phyloP scores from a whole-genome alignment of 2,113 vertebrate genomes.

The Odontophorus gujanensis region DNA sequence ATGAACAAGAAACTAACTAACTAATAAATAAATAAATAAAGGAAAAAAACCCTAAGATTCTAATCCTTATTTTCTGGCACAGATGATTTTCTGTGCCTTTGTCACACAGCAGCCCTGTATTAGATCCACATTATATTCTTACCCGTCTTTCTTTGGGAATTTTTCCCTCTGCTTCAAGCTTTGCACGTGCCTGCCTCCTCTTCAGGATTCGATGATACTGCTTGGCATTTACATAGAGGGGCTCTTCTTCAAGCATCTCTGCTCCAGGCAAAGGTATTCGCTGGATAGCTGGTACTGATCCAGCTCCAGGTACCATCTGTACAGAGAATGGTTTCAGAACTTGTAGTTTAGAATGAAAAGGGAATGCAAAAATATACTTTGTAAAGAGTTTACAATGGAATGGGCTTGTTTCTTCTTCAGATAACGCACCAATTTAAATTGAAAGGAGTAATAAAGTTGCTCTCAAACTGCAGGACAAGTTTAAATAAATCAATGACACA shows the following conservation, averaged over 20 bases:
- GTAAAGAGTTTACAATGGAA: not conserved
- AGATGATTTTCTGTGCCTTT: not conserved
- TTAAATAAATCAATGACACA: not conserved
- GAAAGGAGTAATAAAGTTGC: not conserved
- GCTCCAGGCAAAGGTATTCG: conserved; percentile 95
- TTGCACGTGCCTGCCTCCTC: conserved; percentile 93
- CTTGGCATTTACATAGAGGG: conserved; percentile 97
- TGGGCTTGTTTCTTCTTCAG: not conserved
- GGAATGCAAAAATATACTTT: not conserved
- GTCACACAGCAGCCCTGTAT: fast-evolving
- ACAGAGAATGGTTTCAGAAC: not conserved
- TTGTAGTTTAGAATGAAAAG: not conserved
- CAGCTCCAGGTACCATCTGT: conserved; percentile 95
- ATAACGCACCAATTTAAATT: not conserved
- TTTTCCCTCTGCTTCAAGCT: conserved; percentile 97
- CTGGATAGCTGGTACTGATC: conserved; percentile 92
- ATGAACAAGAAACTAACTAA: not conserved
- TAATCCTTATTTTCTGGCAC: not conserved
- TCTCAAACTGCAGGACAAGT: not conserved
- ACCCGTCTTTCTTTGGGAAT: conserved; percentile 98
- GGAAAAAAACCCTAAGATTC: not conserved
- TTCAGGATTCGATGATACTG: conserved; percentile 98
- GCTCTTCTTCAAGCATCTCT: conserved; percentile 98
- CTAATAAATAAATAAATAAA: not conserved
- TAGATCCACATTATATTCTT: not conserved